Percentiles rank a stretch among this genome's conserved stretches.
Conservation (phyloP, 2,888 invertebrate species). For the Xylota segnis region DNA sequence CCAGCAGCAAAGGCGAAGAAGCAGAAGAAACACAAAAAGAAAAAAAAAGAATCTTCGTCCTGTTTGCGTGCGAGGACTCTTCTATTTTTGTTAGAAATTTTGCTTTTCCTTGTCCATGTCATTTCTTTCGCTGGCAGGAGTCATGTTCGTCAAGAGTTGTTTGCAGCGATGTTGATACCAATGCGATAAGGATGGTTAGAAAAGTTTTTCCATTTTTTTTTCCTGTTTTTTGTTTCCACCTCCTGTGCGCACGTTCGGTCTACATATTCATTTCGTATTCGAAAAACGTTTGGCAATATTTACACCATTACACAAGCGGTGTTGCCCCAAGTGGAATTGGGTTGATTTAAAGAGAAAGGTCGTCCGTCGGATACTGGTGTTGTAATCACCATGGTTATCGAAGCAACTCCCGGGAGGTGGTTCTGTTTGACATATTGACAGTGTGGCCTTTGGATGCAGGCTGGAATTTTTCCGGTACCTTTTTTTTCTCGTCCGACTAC, state of each 20-base stretch:
- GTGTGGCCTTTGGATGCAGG: slow-evolving; percentile 17
- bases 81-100: slow-evolving; percentile 31
- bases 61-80: slow-evolving; percentile 63
- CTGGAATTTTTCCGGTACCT: not conserved
- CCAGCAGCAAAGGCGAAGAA: not conserved
- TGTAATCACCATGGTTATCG: slow-evolving; percentile 58
- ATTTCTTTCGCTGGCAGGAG: slow-evolving; percentile 48
- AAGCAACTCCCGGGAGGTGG: slow-evolving; percentile 35
- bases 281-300: slow-evolving; percentile 69
- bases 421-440: slow-evolving; percentile 33
- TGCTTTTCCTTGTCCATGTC: slow-evolving; percentile 28
- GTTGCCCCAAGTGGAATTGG: slow-evolving; percentile 42
- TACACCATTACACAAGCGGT: slow-evolving; percentile 57
- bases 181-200: slow-evolving; percentile 38
- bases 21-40: not conserved
- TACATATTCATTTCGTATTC: slow-evolving; percentile 61
- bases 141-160: slow-evolving; percentile 66
- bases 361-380: slow-evolving; percentile 23
- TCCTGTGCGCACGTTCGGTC: slow-evolving; percentile 11
- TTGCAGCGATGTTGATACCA: slow-evolving; percentile 56
- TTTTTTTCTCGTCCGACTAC: too few species aligned
- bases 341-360: slow-evolving; percentile 24
- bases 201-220: slow-evolving; percentile 23
- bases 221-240: not conserved
- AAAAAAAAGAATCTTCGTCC: slow-evolving; percentile 34